Conservation (phyloP, 2,888 invertebrate species). For the Lypha dubia region DNA sequence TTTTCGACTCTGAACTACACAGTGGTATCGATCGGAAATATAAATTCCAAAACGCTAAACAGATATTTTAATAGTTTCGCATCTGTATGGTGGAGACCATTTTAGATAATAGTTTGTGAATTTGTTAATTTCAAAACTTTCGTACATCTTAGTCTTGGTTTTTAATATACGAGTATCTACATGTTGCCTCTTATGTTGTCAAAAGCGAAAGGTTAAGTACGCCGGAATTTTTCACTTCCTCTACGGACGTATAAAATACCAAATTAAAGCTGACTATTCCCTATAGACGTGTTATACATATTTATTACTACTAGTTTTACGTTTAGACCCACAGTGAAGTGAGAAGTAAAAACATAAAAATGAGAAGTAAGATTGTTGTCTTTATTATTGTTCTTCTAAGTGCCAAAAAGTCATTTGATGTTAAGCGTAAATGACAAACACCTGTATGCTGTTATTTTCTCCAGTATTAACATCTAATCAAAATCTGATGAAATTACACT, state of each 20-base stretch:
- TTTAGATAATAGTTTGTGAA: not conserved
- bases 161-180: no score
- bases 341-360: not conserved
- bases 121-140: no score
- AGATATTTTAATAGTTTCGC: not conserved
- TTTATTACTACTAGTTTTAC: not conserved
- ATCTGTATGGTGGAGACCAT: not conserved
- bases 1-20: not conserved
- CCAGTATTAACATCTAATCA: conserved; percentile 31
- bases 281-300: not conserved
- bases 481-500: conserved; percentile 57
- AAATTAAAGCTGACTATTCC: no score
- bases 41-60: not conserved
- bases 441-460: conserved; percentile 33
- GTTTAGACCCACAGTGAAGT: not conserved
- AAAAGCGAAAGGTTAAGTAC: no score
- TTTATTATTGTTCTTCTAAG: conserved; percentile 22
- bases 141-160: no score
- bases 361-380: not conserved
- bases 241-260: no score
- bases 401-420: conserved; percentile 61
- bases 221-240: no score
- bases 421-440: conserved; percentile 57
- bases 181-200: no score
- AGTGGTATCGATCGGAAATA: not conserved